Evolutionary conservation across 2,888 invertebrate genomes (phyloP).

Genomic region (Tenodera sinensis): DNA sequence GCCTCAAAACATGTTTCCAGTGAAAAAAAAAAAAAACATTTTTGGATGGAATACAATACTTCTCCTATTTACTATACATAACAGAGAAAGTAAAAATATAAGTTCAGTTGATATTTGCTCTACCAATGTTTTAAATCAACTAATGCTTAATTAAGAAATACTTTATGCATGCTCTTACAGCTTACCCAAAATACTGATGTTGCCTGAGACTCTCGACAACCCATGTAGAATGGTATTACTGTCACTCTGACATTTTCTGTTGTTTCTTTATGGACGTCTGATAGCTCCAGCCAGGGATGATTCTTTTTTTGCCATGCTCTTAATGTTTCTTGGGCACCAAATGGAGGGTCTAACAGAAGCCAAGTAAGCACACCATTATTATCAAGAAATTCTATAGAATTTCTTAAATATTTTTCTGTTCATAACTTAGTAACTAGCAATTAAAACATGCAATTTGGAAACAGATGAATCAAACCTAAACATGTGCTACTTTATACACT

Average conservation of each 20-base stretch:
- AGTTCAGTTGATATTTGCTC: not conserved
- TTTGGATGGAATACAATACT: no score
- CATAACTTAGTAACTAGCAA: no score
- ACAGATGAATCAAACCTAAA: no score
- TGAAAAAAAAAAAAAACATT: no score
- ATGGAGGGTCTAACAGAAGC: slow-evolving; percentile 67
- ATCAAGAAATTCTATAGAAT: no score
- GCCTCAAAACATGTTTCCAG: no score
- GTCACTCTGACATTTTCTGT: slow-evolving; percentile 95
- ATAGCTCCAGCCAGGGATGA: slow-evolving; percentile 93
- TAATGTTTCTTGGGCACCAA: slow-evolving; percentile 82
- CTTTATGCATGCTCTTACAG: not conserved
- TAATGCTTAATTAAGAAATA: no score
- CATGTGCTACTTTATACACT: no score
- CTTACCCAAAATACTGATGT: slow-evolving; percentile 88
- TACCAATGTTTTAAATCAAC: not conserved
- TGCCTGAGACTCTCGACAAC: slow-evolving; percentile 85
- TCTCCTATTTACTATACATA: no score
- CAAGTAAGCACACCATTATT: not conserved
- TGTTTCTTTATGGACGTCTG: slow-evolving; percentile 95
- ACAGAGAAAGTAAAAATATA: no score
- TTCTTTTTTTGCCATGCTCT: slow-evolving; percentile 96
- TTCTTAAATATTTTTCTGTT: no score
- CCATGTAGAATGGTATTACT: slow-evolving; percentile 98
- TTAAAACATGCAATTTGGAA: no score